Percentiles rank a stretch among this genome's conserved stretches.
Conservation (phyloP, 2,797 vertebrate genomes). For the Coregonus ussuriensis region DNA sequence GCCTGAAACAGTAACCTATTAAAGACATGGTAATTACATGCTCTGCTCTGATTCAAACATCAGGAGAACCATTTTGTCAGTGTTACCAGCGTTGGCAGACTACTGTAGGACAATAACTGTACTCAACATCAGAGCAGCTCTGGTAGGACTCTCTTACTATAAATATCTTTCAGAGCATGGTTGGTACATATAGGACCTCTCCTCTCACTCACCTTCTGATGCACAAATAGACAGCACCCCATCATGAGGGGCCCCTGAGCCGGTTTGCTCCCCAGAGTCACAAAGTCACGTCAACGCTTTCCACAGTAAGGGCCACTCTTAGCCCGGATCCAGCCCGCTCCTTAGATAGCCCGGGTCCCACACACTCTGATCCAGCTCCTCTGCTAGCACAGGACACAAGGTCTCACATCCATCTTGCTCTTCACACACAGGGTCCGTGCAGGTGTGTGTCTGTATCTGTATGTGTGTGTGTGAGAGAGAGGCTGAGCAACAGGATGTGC, state of each 20-base stretch:
- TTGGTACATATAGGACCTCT: too few species aligned
- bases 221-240: conserved; percentile 85
- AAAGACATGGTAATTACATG: too few species aligned
- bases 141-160: background rate
- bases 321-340: background rate
- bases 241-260: conserved; percentile 73
- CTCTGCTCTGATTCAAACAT: too few species aligned
- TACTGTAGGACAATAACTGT: too few species aligned
- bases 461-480: conserved; percentile 9
- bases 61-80: too few species aligned
- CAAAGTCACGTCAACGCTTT: background rate
- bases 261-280: conserved; percentile 9
- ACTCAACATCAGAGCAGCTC: background rate
- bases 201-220: conserved; percentile 76
- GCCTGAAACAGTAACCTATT: too few species aligned
- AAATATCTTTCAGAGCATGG: too few species aligned
- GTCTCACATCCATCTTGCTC: background rate
- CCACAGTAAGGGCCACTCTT: conserved; percentile 8
- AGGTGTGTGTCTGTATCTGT: background rate
- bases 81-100: too few species aligned
- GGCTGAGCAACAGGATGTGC: background rate
- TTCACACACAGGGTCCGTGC: background rate
- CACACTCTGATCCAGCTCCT: too few species aligned
- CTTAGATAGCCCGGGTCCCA: too few species aligned
- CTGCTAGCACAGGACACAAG: background rate